Evolutionary conservation across 2,113 vertebrate genomes (phyloP).

Genomic region (Heterocephalus glaber): DNA sequence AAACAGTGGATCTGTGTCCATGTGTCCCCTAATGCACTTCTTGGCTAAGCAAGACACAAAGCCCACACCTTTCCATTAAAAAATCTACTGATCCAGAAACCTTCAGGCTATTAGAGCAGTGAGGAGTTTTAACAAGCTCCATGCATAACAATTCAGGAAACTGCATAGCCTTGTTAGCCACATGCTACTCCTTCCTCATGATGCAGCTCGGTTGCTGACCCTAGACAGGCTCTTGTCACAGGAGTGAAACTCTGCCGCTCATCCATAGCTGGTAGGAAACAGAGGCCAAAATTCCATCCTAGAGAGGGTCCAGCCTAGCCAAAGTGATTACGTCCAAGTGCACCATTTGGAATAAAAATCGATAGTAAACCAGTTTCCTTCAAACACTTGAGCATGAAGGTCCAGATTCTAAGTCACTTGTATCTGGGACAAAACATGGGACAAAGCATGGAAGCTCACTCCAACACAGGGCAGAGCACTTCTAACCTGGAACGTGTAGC

Average conservation of each 20-base stretch:
- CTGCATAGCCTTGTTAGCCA: not conserved
- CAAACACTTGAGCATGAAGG: fast-evolving
- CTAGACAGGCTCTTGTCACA: not conserved
- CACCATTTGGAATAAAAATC: not conserved
- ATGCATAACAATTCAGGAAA: fast-evolving
- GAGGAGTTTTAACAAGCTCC: not conserved
- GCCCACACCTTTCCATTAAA: not conserved
- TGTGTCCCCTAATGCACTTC: not conserved
- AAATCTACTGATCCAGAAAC: not conserved
- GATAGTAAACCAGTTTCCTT: not conserved
- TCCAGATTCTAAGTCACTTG: not conserved
- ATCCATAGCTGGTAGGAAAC: not conserved
- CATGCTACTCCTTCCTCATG: not conserved
- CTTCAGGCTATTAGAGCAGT: not conserved
- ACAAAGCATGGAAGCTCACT: fast-evolving
- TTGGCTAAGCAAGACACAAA: not conserved
- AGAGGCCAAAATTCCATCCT: not conserved
- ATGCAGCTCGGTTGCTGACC: not conserved
- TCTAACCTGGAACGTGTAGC: no score
- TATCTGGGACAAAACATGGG: not conserved
- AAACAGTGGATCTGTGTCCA: not conserved
- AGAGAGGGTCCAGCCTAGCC: not conserved
- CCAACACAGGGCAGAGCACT: fast-evolving
- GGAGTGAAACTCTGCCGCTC: not conserved
- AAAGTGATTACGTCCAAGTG: not conserved